Evolutionary conservation across 2,888 invertebrate species (phyloP), one percentile per base, ranked within the genome.

Genomic region (Synergus itoensis): DNA sequence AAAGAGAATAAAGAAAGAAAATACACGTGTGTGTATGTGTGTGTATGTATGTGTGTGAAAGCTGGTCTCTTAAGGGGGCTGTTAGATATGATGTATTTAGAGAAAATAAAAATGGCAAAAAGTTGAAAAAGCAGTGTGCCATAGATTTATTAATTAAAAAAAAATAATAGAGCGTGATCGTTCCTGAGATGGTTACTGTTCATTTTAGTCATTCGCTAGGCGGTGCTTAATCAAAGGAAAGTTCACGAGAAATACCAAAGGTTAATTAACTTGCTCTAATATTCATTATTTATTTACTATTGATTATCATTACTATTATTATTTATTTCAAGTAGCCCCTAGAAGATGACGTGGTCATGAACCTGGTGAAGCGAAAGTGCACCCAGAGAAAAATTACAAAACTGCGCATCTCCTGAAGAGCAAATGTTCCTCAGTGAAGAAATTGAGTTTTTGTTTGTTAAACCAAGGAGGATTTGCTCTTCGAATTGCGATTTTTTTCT

Each of bases 271-370:
- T 84, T 85, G 86, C 84, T 86, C 84, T 80, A 84, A 87, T 87
- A 87, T 84, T 83, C 82, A 89, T 88, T 87, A 89, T 89, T 89
- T 89, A 88, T 88, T 88, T 87, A 87, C 88, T 89, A 28, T 86
- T 85, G 8, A 53, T 53, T n/a, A n/a, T 48, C 7, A 53, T 57
- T 83, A 86, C 21, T 62, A 60, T 60, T 60, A 62, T 73, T 73
- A 73, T 73, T 73, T 85, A 86, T 86, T 87, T 84, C n/a, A 48
- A 28, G 48, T 73, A 80, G 84, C 85, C 85, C 86, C 83, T 85
- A 83, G 87, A 86, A 87, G 85, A 83, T 82, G 83, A 81, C 76
- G 84, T 82, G 87, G 84, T 87, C 85, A 85, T 85, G 85, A 88
- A 88, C 82, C 85, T 84, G 86, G 84, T 82, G 84, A 82, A 79